Evolutionary conservation across 2,797 vertebrate species (phyloP).

Genomic region (Spatula clypeata): DNA sequence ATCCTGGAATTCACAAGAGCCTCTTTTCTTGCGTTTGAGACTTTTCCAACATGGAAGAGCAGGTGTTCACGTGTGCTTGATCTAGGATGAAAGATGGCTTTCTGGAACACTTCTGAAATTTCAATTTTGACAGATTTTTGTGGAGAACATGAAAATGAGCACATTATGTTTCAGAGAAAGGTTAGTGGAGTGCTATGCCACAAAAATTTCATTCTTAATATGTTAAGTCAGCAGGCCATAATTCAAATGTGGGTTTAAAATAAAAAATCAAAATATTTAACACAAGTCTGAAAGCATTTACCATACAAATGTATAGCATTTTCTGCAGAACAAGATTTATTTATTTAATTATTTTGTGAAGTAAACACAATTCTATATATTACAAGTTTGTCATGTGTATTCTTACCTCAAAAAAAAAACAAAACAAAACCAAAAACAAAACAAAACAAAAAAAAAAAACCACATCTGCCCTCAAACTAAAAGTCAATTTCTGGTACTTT

Average conservation of each 20-base stretch:
- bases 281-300: neutral
- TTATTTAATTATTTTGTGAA: neutral
- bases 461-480: neutral
- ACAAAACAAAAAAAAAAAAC: neutral
- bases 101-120: neutral
- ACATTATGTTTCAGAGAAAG: neutral
- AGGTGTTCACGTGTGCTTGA: conserved; percentile 69
- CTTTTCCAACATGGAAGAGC: conserved; percentile 67
- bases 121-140: conserved; percentile 4
- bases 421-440: neutral
- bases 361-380: neutral
- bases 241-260: conserved; percentile 1
- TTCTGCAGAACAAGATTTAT: neutral
- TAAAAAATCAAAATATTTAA: conserved; percentile 20
- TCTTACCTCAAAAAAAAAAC: neutral
- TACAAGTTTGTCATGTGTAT: neutral
- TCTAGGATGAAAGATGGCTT: conserved; percentile 19
- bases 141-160: neutral
- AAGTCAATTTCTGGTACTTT: neutral
- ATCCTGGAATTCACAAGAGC: conserved; percentile 46
- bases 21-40: conserved; percentile 33
- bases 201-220: neutral
- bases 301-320: neutral
- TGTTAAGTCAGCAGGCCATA: neutral
- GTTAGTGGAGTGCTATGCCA: neutral